Evolutionary conservation across 2,888 invertebrate genomes (phyloP).

Genomic region (Sipha maydis): DNA sequence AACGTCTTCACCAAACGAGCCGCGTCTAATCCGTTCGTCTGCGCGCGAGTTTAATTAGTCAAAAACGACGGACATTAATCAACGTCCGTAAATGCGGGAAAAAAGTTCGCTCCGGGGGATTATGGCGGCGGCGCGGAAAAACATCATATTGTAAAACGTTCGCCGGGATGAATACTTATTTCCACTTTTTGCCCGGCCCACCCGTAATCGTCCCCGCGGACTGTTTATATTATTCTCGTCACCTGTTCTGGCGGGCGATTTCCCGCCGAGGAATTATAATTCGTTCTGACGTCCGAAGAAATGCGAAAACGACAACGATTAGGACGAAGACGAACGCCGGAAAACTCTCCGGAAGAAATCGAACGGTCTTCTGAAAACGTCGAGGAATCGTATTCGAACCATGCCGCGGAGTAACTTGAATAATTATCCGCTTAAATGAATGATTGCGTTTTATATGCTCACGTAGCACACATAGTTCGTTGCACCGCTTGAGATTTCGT

Average conservation of each 20-base stretch:
- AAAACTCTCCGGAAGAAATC: no score
- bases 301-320: no score
- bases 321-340: no score
- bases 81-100: constrained; percentile 40
- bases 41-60: constrained; percentile 39
- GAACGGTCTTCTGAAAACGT: no score
- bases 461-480: no score
- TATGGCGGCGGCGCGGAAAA: neutral
- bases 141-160: neutral
- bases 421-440: no score
- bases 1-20: constrained; percentile 5
- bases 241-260: neutral
- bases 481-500: no score
- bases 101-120: constrained; percentile 1
- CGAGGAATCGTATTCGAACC: no score
- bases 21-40: constrained; percentile 35
- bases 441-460: no score
- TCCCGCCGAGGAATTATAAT: no score
- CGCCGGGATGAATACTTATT: constrained; percentile 15
- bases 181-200: neutral
- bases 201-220: neutral
- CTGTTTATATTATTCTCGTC: neutral
- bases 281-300: no score
- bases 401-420: no score
- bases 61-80: constrained; percentile 52